A percentile compares a stretch with the other conserved stretches of the same genome.
phyloP scores from a whole-genome alignment of 53 echinoderm and acorn worm species.

The Temnopleurus reevesii region DNA sequence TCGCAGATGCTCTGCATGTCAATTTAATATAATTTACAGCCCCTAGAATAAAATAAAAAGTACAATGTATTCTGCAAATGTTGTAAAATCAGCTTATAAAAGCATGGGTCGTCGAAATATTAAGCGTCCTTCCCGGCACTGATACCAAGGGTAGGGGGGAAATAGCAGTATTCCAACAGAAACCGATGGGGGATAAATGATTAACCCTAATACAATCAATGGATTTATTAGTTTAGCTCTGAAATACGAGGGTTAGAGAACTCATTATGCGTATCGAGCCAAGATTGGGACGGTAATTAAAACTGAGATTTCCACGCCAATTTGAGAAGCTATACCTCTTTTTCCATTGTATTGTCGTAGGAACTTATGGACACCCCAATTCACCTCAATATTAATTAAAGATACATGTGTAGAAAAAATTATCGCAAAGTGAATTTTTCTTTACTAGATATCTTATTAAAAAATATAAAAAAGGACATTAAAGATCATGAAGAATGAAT shows the following conservation, averaged over 20 bases:
- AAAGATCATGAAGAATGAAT: no score
- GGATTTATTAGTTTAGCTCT: constrained; percentile 49
- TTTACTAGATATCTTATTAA: no score
- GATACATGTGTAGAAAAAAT: no score
- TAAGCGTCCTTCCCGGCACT: not conserved
- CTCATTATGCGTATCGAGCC: constrained; percentile 28
- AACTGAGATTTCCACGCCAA: constrained; percentile 42
- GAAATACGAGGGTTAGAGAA: not conserved
- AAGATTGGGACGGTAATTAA: constrained; percentile 3
- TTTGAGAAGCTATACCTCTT: no score
- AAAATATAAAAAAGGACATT: no score
- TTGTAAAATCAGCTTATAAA: not conserved
- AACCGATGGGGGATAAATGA: constrained; percentile 19
- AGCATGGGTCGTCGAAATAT: not conserved
- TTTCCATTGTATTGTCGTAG: no score
- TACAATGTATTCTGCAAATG: constrained; percentile 8
- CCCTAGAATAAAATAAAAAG: not conserved
- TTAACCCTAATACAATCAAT: constrained; percentile 44
- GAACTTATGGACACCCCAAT: no score
- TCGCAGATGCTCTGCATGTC: not conserved
- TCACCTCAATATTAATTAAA: no score
- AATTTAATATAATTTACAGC: not conserved
- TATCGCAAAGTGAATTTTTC: no score
- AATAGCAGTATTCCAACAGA: constrained; percentile 22
- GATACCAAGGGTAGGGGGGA: not conserved